phyloP scores from a whole-genome alignment of 2,797 vertebrate genomes.

The Aulostomus chinensis region DNA sequence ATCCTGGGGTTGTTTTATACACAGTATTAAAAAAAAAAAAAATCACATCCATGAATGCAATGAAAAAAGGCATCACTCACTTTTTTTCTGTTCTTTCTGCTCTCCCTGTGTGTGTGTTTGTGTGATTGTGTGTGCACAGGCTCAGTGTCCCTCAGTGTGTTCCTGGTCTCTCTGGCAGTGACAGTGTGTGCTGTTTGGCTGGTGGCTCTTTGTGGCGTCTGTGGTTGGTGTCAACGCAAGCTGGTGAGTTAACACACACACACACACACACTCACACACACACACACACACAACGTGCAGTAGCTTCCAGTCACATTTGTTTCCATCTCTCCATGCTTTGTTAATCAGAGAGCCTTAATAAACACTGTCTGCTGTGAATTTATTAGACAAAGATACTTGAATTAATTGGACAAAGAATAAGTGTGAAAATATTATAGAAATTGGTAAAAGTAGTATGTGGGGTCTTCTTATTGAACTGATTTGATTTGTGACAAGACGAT shows the following conservation, averaged over 20 bases:
- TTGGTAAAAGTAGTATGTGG: slow-evolving; percentile 8
- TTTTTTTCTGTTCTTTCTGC: slow-evolving; percentile 14
- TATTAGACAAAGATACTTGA: background rate
- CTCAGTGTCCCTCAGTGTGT: slow-evolving; percentile 91
- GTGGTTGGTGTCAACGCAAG: slow-evolving; percentile 99
- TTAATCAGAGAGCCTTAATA: slow-evolving; percentile 27
- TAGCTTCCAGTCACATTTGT: slow-evolving; percentile 34
- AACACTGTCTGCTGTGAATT: slow-evolving; percentile 11
- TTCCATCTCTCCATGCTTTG: slow-evolving; percentile 34
- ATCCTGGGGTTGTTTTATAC: slow-evolving; percentile 20
- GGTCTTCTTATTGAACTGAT: slow-evolving; percentile 5
- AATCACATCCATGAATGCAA: slow-evolving; percentile 21
- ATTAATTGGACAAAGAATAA: slow-evolving; percentile 10
- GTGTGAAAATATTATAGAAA: slow-evolving; percentile 41
- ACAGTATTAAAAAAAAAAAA: slow-evolving; percentile 6
- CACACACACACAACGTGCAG: slow-evolving; percentile 12
- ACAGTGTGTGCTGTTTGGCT: slow-evolving; percentile 97
- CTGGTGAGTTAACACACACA: slow-evolving; percentile 86
- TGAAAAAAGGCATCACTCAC: slow-evolving; percentile 23
- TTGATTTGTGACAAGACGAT: background rate
- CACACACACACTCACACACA: slow-evolving; percentile 12
- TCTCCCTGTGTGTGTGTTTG: slow-evolving; percentile 26
- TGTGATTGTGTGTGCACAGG: slow-evolving; percentile 78
- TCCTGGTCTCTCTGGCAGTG: slow-evolving; percentile 96
- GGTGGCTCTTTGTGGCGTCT: slow-evolving; percentile 96